Conservation (phyloP, 2,113 vertebrate genomes). For the Centrocercus urophasianus region DNA sequence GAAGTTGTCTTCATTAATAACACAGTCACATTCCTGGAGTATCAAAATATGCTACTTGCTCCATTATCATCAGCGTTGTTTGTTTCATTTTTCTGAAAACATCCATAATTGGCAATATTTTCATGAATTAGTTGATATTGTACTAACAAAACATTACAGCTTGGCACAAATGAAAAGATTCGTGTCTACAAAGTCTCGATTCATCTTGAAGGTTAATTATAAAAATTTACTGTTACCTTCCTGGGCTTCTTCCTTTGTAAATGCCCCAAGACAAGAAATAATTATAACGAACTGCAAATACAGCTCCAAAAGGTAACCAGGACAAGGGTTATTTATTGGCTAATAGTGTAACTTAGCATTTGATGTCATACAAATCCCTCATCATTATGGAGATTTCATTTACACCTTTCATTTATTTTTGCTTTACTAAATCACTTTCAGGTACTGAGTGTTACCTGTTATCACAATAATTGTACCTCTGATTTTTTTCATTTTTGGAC, state of each 20-base stretch:
- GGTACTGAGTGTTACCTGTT: slow-evolving; percentile 23
- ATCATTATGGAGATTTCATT: slow-evolving; percentile 67
- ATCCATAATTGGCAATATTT: slow-evolving; percentile 28
- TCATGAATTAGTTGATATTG: slow-evolving; percentile 1
- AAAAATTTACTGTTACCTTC: slow-evolving; percentile 61
- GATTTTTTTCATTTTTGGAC: slow-evolving; percentile 31
- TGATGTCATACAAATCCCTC: slow-evolving; percentile 61
- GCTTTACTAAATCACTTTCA: slow-evolving; percentile 46
- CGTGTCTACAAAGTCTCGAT: slow-evolving; percentile 30
- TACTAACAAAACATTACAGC: slow-evolving; percentile 16
- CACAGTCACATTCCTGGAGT: neutral
- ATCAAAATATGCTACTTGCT: neutral
- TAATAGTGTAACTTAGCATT: slow-evolving; percentile 51
- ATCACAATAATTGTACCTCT: slow-evolving; percentile 35
- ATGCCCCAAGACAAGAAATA: slow-evolving; percentile 60
- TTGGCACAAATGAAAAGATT: slow-evolving; percentile 40
- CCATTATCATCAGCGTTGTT: neutral
- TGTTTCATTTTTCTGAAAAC: neutral
- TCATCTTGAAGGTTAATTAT: slow-evolving; percentile 71
- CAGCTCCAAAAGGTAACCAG: slow-evolving; percentile 37
- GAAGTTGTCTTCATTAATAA: slow-evolving; percentile 10
- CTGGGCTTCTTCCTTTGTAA: slow-evolving; percentile 46
- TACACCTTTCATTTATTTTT: slow-evolving; percentile 62
- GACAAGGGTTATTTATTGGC: slow-evolving; percentile 67
- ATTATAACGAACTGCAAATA: slow-evolving; percentile 65